These are phyloP conservation scores for Phylloscopus whistleri DNA, from an alignment of 2,113 vertebrate species.

Conservation along the genomic window DNA sequence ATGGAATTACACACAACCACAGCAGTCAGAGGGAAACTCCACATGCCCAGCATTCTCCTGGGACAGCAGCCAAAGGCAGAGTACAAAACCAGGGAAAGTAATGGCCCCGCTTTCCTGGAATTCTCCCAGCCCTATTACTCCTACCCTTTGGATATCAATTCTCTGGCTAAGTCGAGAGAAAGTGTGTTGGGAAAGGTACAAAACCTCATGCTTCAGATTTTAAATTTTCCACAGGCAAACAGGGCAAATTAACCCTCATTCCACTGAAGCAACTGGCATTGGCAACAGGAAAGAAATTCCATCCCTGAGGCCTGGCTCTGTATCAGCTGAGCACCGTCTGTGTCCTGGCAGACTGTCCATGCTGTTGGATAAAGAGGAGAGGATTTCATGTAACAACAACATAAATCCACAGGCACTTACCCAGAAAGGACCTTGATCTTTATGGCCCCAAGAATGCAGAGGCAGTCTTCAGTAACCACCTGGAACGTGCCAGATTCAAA, in stretches of 20 bases:
- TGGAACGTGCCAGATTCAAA: slow-evolving; percentile 23
- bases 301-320: background rate
- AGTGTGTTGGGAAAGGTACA: background rate
- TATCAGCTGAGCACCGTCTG: background rate
- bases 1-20: background rate
- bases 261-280: background rate
- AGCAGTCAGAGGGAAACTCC: background rate
- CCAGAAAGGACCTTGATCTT: slow-evolving; percentile 24
- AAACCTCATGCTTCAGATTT: background rate
- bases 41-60: background rate
- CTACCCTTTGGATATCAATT: background rate
- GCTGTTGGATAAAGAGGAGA: background rate
- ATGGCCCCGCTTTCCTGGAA: background rate
- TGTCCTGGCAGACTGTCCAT: background rate
- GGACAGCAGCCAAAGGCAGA: background rate
- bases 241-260: background rate
- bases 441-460: background rate
- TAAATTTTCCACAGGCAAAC: background rate
- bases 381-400: background rate
- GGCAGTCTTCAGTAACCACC: slow-evolving; percentile 34
- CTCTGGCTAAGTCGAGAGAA: background rate
- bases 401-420: background rate
- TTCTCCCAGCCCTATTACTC: background rate
- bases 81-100: background rate
- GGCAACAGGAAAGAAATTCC: background rate